Evolutionary conservation across 2,797 vertebrate species (phyloP).

Genomic region (Phalanger gymnotis): DNA sequence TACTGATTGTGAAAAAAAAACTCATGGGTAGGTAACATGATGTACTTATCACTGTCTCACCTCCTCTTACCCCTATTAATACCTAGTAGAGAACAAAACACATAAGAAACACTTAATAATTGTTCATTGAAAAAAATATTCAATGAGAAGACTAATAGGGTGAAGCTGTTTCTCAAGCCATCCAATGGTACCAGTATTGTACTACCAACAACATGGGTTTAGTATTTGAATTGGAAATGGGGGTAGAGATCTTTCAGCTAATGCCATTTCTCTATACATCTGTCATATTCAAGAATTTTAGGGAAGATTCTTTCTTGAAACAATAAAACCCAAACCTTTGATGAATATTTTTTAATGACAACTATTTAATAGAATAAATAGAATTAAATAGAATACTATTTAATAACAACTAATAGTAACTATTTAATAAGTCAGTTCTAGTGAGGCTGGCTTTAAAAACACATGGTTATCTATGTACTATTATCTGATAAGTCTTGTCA

Average conservation of each 20-base stretch:
- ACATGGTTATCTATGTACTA: background rate
- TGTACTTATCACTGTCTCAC: background rate
- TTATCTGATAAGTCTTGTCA: background rate
- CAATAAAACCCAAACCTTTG: background rate
- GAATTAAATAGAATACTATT: too few relatives aligned
- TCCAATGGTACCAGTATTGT: too few relatives aligned
- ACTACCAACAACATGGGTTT: background rate
- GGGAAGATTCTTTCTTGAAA: background rate
- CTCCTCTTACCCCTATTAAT: background rate
- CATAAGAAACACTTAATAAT: background rate
- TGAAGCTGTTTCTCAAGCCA: background rate
- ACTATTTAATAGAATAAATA: too few relatives aligned
- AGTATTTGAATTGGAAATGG: background rate
- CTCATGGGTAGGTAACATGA: background rate
- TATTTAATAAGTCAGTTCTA: background rate
- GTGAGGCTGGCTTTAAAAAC: background rate
- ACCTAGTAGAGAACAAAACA: background rate
- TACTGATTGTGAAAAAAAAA: background rate
- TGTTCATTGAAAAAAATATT: background rate
- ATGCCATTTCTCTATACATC: background rate
- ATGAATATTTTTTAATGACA: background rate
- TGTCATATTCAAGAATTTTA: background rate
- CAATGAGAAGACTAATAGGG: background rate
- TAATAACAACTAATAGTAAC: too few relatives aligned
- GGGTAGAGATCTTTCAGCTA: background rate